Conservation (phyloP, 2,113 vertebrate genomes). For the Puntigrus tetrazona region DNA sequence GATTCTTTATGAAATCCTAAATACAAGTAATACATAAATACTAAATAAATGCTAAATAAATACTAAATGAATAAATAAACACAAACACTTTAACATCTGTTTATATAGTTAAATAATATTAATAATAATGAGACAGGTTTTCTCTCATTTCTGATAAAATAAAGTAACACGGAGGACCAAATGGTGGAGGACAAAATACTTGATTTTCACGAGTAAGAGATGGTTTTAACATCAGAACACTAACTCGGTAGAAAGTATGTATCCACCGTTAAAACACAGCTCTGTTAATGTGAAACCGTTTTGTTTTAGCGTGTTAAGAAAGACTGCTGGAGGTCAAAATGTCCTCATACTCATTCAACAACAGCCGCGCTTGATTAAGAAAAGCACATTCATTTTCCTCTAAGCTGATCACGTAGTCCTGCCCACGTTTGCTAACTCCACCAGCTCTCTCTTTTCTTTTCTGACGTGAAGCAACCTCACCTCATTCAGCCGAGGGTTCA, state of each 20-base stretch:
- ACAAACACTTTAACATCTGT: too few relatives aligned
- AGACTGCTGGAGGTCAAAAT: background rate
- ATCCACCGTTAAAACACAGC: background rate
- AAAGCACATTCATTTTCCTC: background rate
- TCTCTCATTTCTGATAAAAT: background rate
- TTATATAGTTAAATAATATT: too few relatives aligned
- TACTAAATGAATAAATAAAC: too few relatives aligned
- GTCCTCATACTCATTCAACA: background rate
- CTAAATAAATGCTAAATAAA: too few relatives aligned
- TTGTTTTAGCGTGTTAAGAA: background rate
- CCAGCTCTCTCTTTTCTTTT: background rate
- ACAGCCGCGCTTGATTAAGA: background rate
- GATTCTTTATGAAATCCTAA: background rate
- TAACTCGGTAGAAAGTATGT: background rate
- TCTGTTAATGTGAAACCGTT: background rate
- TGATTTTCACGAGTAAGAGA: background rate
- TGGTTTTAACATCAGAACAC: background rate
- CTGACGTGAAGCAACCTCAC: background rate
- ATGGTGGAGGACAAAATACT: background rate
- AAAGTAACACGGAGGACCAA: background rate
- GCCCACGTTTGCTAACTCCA: background rate
- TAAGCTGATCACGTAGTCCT: background rate
- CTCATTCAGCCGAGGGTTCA: conserved; percentile 30
- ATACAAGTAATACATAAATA: background rate
- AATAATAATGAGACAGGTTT: too few relatives aligned